phyloP scores from a whole-genome alignment of 1,140 invertebrate species.

The Meloidogyne floridensis region DNA sequence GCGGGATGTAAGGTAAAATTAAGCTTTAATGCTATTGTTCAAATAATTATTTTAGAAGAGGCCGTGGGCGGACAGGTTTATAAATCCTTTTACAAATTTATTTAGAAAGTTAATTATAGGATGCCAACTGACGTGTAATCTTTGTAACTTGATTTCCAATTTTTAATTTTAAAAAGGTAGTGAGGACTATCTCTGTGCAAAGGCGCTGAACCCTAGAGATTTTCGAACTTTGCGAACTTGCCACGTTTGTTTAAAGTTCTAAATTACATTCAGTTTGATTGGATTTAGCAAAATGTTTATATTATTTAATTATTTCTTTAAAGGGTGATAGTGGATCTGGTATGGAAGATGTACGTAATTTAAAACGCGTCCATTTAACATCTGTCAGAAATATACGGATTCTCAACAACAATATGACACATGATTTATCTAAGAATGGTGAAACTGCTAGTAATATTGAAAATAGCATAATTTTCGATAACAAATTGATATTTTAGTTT shows the following conservation, averaged over 20 bases:
- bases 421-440: background rate
- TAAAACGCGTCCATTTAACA: background rate
- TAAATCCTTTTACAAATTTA: too few species aligned
- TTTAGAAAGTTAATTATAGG: too few species aligned
- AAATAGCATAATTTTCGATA: background rate
- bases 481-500: background rate
- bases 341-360: constrained; percentile 19
- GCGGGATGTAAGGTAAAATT: constrained; percentile 28
- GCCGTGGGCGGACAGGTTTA: constrained; percentile 37
- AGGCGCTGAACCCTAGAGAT: constrained; percentile 42
- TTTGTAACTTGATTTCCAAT: too few species aligned
- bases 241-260: constrained; percentile 30
- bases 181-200: constrained; percentile 51
- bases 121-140: too few species aligned
- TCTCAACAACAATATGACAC: background rate
- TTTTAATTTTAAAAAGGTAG: background rate
- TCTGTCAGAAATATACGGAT: background rate
- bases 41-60: background rate
- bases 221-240: constrained; percentile 48
- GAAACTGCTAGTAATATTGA: background rate
- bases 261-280: background rate
- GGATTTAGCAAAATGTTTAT: background rate
- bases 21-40: background rate
- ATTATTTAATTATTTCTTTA: background rate
- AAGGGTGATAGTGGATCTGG: constrained; percentile 50